Evolutionary conservation across 2,797 vertebrate genomes (phyloP).

Genomic region (Schizopygopsis pylzovi): DNA sequence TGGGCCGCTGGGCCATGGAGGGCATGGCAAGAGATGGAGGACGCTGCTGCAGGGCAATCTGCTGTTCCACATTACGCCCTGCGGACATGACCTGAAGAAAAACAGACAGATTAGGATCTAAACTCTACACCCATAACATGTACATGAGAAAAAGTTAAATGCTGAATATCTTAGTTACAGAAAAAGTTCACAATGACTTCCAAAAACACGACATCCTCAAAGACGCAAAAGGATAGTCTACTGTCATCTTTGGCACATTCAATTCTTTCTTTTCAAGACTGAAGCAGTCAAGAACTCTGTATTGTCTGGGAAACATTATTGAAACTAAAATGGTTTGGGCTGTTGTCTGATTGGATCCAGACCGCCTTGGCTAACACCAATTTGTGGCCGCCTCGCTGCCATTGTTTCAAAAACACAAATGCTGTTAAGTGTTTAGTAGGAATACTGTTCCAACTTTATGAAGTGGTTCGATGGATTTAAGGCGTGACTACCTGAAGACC

Average conservation of each 20-base stretch:
- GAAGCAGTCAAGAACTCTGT: constrained; percentile 9
- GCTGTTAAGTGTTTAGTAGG: background rate
- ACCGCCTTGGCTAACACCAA: background rate
- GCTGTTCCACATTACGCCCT: constrained; percentile 86
- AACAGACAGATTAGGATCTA: constrained; percentile 9
- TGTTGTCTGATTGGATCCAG: constrained; percentile 38
- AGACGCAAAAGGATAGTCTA: background rate
- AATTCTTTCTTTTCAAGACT: constrained; percentile 9
- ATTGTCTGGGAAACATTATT: constrained; percentile 12
- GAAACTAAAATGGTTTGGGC: background rate
- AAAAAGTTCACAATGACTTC: background rate
- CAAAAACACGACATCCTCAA: background rate
- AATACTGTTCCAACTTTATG: background rate
- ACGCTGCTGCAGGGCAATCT: constrained; percentile 85
- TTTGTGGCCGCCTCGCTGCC: background rate
- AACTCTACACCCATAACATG: background rate
- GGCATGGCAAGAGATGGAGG: constrained; percentile 79
- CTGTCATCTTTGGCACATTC: background rate
- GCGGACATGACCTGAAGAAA: constrained; percentile 87
- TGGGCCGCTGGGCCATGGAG: constrained; percentile 67
- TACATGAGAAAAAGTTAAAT: background rate
- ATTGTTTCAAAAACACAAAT: constrained; percentile 19
- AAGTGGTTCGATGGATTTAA: background rate
- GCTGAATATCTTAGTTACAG: background rate
- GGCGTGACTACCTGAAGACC: background rate